These are phyloP conservation scores for Agrenia bidenticulata DNA, from an alignment of 2,888 invertebrate genomes.

Conservation along the genomic window DNA sequence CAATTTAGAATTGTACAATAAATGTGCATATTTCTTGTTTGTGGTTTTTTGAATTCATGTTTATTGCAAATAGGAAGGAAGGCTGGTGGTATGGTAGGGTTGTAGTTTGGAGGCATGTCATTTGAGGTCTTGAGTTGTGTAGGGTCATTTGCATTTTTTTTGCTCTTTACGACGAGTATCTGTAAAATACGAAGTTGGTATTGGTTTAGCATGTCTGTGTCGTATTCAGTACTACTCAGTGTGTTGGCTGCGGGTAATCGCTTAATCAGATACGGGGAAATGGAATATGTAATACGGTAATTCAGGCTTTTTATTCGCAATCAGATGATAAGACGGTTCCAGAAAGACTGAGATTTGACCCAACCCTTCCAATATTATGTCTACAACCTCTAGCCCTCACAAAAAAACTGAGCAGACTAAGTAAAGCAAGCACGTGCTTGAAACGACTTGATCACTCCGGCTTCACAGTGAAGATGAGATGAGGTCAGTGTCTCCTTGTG, in stretches of 20 bases:
- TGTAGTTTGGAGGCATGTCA: background rate
- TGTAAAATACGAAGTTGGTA: no score
- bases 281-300: no score
- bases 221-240: background rate
- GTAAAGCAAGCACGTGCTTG: slow-evolving; percentile 1
- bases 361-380: background rate
- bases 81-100: no score
- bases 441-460: background rate
- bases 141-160: background rate
- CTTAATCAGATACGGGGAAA: no score
- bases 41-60: background rate
- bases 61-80: slow-evolving; percentile 2
- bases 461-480: background rate
- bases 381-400: no score
- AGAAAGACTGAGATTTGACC: no score
- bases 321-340: no score
- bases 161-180: no score
- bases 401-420: no score
- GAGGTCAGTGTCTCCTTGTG: slow-evolving; percentile 13
- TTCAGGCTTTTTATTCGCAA: no score
- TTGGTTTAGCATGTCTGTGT: background rate
- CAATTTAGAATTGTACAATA: background rate
- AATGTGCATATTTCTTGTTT: background rate
- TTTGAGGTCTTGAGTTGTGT: background rate
- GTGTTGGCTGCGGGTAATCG: no score